These are phyloP conservation scores for Caenorhabditis wallacei DNA, from an alignment of 2,888 invertebrate species.

Conservation along the genomic window DNA sequence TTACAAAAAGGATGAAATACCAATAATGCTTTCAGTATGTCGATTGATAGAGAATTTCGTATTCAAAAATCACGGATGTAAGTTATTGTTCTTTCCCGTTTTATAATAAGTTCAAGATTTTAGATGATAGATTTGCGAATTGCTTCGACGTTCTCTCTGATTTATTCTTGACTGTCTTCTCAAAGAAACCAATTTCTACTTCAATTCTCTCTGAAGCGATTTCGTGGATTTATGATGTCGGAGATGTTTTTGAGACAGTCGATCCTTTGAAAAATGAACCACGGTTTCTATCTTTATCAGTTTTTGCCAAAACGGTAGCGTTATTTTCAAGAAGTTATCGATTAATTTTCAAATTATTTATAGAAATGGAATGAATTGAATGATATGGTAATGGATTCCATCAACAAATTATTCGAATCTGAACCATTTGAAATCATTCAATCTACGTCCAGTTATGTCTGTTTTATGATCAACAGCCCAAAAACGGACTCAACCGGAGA, in stretches of 20 bases:
- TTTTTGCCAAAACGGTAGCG: conserved; percentile 29
- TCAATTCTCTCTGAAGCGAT: conserved; percentile 12
- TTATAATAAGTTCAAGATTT: neutral
- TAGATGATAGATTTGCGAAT: conserved; percentile 14
- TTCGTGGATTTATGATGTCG: conserved; percentile 15
- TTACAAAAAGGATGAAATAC: conserved; percentile 9
- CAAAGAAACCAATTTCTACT: neutral
- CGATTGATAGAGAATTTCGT: neutral
- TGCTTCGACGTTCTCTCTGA: conserved; percentile 28
- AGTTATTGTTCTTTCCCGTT: too few relatives aligned
- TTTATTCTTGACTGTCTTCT: conserved; percentile 1
- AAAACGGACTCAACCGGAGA: neutral
- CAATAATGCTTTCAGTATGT: conserved; percentile 24
- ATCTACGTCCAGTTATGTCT: neutral
- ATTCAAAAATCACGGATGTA: conserved; percentile 23
- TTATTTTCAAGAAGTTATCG: neutral
- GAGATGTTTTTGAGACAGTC: neutral
- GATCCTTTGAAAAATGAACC: conserved; percentile 11
- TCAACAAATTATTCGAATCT: conserved; percentile 14
- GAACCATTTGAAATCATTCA: neutral
- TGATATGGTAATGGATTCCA: conserved; percentile 14
- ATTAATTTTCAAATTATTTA: neutral
- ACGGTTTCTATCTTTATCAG: neutral
- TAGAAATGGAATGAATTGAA: conserved; percentile 55
- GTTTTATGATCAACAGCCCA: conserved; percentile 7